Conservation (phyloP, 1,140 invertebrate genomes). For the Scaptodrosophila lebanonensis region DNA sequence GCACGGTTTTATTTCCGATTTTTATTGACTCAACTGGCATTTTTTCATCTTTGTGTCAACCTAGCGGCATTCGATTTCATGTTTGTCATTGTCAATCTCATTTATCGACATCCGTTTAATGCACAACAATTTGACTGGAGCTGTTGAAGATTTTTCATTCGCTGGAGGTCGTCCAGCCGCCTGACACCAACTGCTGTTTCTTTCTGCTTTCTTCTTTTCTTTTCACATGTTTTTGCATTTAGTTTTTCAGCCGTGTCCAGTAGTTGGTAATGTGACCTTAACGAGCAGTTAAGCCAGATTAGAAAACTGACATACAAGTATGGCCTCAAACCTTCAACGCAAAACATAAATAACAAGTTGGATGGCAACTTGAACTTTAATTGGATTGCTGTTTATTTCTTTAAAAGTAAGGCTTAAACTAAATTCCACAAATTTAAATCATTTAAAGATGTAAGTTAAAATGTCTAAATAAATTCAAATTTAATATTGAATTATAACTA, state of each 20-base stretch:
- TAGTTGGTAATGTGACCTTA: neutral
- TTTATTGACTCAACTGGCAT: constrained; percentile 51
- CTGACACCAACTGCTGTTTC: constrained; percentile 7
- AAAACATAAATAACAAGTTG: too few species aligned
- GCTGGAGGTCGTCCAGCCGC: too few species aligned
- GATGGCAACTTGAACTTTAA: too few species aligned
- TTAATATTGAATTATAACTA: too few species aligned
- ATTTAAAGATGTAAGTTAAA: too few species aligned
- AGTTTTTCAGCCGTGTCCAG: neutral
- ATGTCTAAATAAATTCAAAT: too few species aligned
- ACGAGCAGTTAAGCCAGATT: neutral
- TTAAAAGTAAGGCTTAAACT: too few species aligned
- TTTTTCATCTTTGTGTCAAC: constrained; percentile 45
- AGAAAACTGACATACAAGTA: constrained; percentile 2
- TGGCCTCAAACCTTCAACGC: too few species aligned
- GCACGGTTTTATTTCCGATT: constrained; percentile 52
- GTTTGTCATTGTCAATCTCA: constrained; percentile 74
- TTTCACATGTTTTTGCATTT: constrained; percentile 1
- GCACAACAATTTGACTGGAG: constrained; percentile 58
- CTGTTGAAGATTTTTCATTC: constrained; percentile 27
- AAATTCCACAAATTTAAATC: too few species aligned
- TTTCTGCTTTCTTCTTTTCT: neutral
- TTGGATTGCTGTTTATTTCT: too few species aligned
- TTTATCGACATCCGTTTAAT: constrained; percentile 71
- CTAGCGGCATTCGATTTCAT: constrained; percentile 61